phyloP scores from a whole-genome alignment of 2,888 invertebrate genomes.

The Stenodema calcarata region DNA sequence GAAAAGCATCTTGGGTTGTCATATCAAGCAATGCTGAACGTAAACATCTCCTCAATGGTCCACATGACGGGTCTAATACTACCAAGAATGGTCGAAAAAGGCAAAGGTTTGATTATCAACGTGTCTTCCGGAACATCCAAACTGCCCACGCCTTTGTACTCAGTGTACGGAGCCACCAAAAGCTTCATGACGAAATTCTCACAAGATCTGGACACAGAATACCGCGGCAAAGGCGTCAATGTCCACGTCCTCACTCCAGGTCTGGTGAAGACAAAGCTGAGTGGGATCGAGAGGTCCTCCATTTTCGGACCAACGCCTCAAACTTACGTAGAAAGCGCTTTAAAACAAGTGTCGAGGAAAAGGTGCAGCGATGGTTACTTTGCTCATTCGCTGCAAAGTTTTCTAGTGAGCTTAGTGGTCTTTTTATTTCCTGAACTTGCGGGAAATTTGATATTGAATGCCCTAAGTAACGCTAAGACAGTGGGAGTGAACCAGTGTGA shows the following conservation, averaged over 20 bases:
- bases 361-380: background rate
- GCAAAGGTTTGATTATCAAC: background rate
- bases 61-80: background rate
- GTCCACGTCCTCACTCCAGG: constrained; percentile 8
- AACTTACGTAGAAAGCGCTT: background rate
- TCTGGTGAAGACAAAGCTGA: constrained; percentile 1
- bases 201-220: background rate
- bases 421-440: background rate
- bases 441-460: background rate
- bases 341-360: background rate
- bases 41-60: background rate
- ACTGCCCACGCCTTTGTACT: background rate
- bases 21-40: background rate
- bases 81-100: background rate
- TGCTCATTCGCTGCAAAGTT: background rate
- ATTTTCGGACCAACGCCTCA: background rate
- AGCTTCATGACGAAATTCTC: constrained; percentile 27
- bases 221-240: background rate
- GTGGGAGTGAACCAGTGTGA: background rate
- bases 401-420: background rate
- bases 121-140: background rate
- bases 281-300: background rate
- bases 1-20: background rate
- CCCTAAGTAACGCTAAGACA: background rate
- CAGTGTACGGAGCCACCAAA: constrained; percentile 8